Percentiles rank a stretch among this genome's conserved stretches.
phyloP scores from a whole-genome alignment of 2,113 vertebrate species.

The Myotis lucifugus region DNA sequence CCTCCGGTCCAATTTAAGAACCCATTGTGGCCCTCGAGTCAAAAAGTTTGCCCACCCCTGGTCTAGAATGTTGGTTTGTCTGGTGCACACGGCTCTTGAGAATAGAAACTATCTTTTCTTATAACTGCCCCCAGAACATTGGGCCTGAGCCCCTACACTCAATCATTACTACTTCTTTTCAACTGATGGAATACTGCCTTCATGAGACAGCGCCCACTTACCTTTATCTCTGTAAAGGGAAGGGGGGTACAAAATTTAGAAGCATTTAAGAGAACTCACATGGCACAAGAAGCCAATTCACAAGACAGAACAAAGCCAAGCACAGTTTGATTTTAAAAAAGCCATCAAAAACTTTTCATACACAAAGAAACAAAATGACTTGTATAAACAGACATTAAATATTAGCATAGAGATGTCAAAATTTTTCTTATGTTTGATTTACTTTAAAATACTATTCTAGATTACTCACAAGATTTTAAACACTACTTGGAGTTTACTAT shows the following conservation, averaged over 20 bases:
- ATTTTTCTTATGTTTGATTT: not conserved
- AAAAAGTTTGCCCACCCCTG: no score
- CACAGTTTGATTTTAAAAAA: not conserved
- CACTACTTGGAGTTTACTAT: not conserved
- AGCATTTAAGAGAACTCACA: not conserved
- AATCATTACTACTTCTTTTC: not conserved
- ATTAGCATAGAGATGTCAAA: not conserved
- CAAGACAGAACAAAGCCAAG: not conserved
- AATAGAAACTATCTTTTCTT: accelerated
- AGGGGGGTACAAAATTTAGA: not conserved
- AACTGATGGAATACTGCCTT: not conserved
- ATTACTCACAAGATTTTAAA: slow-evolving; percentile 11
- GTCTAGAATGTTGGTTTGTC: accelerated
- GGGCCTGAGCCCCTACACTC: accelerated
- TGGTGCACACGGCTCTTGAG: not conserved
- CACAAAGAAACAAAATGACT: not conserved
- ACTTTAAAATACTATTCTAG: not conserved
- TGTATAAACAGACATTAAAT: not conserved
- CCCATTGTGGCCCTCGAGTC: no score
- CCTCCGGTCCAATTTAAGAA: no score
- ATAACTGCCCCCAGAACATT: not conserved
- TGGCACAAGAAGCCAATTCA: not conserved
- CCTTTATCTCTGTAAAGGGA: not conserved
- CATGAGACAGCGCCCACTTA: not conserved
- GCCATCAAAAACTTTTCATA: not conserved